Percentiles rank a stretch among this genome's conserved stretches.
Conservation (phyloP, 64 coral and sea anemone genomes). For the Stichodactyla mertensii region DNA sequence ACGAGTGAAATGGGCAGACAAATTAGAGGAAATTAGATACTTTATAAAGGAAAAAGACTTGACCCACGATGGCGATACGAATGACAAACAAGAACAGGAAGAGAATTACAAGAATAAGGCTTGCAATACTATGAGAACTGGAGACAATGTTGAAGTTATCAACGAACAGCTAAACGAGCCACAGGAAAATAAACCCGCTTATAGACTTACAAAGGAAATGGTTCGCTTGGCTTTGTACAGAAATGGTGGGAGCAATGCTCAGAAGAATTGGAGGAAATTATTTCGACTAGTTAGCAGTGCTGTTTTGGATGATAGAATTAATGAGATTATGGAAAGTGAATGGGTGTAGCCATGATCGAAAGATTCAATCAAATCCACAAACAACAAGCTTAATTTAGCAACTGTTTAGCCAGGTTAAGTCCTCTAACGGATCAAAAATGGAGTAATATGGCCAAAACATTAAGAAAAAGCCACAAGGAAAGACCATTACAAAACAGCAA, state of each 20-base stretch:
- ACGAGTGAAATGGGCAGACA: conserved; percentile 61
- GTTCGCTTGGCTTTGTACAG: conserved; percentile 7
- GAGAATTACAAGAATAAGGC: not conserved
- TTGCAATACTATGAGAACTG: not conserved
- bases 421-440: not conserved
- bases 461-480: not conserved
- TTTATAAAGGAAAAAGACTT: conserved; percentile 35
- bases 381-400: not conserved
- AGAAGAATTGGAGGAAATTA: conserved; percentile 23
- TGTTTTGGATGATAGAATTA: conserved; percentile 22
- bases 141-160: not conserved
- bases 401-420: not conserved
- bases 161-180: not conserved
- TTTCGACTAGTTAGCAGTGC: conserved; percentile 17
- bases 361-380: not conserved
- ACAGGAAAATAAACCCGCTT: not conserved
- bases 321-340: conserved; percentile 28
- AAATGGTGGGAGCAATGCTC: conserved; percentile 3
- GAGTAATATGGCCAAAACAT: not conserved
- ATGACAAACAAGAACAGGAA: not conserved
- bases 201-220: conserved; percentile 18
- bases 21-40: conserved; percentile 75
- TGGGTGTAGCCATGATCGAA: conserved; percentile 2
- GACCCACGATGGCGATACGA: not conserved
- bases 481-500: not conserved